Base-by-base conservation (phyloP, 2,888 invertebrate genomes). In the Aphrophora alni region DNA sequence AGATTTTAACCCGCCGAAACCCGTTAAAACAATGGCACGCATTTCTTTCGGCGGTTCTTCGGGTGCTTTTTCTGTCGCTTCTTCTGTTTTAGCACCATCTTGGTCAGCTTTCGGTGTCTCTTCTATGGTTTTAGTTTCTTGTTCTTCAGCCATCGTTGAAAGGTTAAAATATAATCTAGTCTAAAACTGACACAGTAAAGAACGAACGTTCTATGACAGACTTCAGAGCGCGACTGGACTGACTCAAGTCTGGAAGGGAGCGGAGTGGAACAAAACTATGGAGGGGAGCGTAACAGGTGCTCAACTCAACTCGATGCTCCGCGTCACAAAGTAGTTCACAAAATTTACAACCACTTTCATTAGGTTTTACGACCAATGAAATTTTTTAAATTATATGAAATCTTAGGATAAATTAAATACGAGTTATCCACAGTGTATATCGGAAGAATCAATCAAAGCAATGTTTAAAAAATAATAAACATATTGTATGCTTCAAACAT, bases 1-100 rank as follows among this genome's bases (percentile, higher is more conserved):
- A 87, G 94, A 93, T 89, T 96, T 96, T 83, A 95, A 90, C 70
- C 96, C 96, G 68, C 96, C 97, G 89, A 95, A 97, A 86, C 95
- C 94, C 84, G 94, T 94, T 85, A 96, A 92, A 83, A 95, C 94
- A 85, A 96, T 93, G 80, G 95, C 95, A 87, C 94, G 92, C 95
- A 96, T 95, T 90, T 95, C 95, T 89, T 95, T 95, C 84, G 93
- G 93, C 85, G 92, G 91, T 86, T 90, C 90, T 86, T 90, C 91
- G 78, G 85, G 87, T 77, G 85, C 82, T 78, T 85, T 85, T 68
- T 86, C 85, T 89, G 86, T 90, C 90, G 87, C 90, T 89, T 86
- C 86, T n/a, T 87, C 87, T 82, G 87, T 87, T 75, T 86, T 86
- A 17, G 83, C 82, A 27, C 87, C 86, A 79, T 86, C 85, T 84